Evolutionary conservation across 2,113 vertebrate species (phyloP).

Genomic region (Microcebus murinus): DNA sequence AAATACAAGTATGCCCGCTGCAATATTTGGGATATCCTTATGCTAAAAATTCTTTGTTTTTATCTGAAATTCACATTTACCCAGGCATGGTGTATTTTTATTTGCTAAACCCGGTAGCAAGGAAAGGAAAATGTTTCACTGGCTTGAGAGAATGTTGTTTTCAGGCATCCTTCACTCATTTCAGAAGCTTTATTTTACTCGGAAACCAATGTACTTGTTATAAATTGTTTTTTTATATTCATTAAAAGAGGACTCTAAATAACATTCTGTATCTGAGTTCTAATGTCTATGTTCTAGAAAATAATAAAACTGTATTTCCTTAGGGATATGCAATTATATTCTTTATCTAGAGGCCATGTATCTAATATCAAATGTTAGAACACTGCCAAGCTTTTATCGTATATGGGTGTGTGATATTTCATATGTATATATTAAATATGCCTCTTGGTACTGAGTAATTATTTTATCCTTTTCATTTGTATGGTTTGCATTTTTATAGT

Average conservation of each 20-base stretch:
- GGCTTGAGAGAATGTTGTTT: neutral
- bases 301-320: neutral
- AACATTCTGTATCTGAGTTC: slow-evolving; percentile 23
- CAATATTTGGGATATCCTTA: neutral
- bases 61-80: neutral
- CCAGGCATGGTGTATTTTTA: neutral
- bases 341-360: neutral
- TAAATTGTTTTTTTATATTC: neutral
- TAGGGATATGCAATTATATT: neutral
- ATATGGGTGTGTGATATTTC: neutral
- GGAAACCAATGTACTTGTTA: slow-evolving; percentile 17
- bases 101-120: neutral
- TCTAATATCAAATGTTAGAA: neutral
- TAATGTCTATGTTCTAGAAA: neutral
- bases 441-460: neutral
- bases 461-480: slow-evolving; percentile 1
- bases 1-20: neutral
- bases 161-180: neutral
- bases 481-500: slow-evolving; percentile 43
- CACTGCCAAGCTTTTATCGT: neutral
- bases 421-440: slow-evolving; percentile 22
- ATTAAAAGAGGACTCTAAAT: neutral
- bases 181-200: neutral
- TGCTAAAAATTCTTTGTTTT: neutral
- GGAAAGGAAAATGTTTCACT: neutral